Conservation (phyloP, 2,888 invertebrate genomes). For the Gerris lacustris region DNA sequence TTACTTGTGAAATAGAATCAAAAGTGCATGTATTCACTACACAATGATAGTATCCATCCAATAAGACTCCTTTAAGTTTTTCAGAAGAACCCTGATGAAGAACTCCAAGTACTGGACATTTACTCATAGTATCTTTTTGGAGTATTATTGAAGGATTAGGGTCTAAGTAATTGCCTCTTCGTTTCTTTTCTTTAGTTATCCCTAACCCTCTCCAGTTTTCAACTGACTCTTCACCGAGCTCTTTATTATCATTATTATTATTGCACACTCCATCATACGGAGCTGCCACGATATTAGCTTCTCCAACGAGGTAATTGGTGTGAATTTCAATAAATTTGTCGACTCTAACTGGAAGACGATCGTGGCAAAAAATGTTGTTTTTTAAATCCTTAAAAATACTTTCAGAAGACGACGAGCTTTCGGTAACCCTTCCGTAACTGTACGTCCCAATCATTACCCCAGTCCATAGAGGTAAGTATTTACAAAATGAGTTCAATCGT, state of each 20-base stretch:
- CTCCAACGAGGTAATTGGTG: neutral
- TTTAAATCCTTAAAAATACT: neutral
- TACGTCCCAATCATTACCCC: neutral
- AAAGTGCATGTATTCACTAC: neutral
- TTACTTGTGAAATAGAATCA: neutral
- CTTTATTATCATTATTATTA: neutral
- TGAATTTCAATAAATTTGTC: neutral
- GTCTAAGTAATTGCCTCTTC: neutral
- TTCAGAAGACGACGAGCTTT: neutral
- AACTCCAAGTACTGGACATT: neutral
- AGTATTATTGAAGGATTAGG: neutral
- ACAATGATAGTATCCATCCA: neutral
- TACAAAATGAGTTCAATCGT: neutral
- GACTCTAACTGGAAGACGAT: neutral
- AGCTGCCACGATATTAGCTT: neutral
- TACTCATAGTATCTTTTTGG: neutral
- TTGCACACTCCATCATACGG: neutral
- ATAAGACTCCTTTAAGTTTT: neutral
- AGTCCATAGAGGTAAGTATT: neutral
- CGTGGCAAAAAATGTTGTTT: neutral
- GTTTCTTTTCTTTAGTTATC: neutral
- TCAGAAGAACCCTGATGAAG: neutral
- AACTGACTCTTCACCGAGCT: neutral
- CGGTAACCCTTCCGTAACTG: neutral
- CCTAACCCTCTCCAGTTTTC: neutral